A percentile compares a stretch with the other conserved stretches of the same genome.
Conservation (phyloP, 2,797 vertebrate species). For the Smutsia gigantea region DNA sequence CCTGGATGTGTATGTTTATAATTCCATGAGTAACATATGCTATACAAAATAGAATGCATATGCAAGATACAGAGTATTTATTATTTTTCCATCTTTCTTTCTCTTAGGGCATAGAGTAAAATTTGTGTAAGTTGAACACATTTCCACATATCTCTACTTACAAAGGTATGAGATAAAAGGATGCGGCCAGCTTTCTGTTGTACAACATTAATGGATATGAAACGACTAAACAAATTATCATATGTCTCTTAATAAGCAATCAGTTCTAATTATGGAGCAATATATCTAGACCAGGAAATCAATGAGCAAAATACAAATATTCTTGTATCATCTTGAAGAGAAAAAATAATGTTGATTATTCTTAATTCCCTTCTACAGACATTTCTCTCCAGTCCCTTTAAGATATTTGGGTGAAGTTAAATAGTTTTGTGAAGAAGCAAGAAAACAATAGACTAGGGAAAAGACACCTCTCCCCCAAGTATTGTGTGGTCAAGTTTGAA, state of each 20-base stretch:
- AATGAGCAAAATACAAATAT: background rate
- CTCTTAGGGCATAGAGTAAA: background rate
- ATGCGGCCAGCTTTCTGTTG: background rate
- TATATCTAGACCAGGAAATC: background rate
- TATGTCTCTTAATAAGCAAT: background rate
- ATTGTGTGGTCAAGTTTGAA: background rate
- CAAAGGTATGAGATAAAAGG: conserved; percentile 1
- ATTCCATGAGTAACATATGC: background rate
- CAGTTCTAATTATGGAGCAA: background rate
- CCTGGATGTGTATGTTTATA: background rate
- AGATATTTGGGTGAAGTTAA: background rate
- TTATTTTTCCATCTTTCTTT: background rate
- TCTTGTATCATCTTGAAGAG: background rate
- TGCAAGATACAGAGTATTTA: background rate
- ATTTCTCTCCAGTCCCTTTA: background rate
- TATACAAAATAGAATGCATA: background rate
- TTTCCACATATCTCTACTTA: background rate
- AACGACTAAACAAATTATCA: background rate
- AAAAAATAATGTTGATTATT: background rate
- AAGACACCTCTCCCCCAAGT: background rate
- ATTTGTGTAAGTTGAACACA: background rate
- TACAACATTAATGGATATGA: background rate
- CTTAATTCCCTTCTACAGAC: background rate
- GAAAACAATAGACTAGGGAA: background rate
- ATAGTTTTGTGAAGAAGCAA: background rate